Evolutionary conservation across 2,888 invertebrate species (phyloP).

Genomic region (Pristionchus fissidentatus): DNA sequence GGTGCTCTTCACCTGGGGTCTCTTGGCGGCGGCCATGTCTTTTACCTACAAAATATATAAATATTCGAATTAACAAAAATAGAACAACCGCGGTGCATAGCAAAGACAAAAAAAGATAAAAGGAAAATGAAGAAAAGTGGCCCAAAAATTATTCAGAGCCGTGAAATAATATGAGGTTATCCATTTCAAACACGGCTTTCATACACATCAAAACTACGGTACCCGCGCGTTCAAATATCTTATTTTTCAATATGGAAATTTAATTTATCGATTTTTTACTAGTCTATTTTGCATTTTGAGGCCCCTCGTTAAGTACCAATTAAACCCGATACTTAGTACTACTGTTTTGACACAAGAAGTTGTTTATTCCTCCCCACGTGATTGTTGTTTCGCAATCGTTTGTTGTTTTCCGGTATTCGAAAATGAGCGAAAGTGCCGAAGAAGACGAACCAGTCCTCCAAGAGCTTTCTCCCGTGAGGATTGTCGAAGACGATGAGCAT

Average conservation of each 20-base stretch:
- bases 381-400: background rate
- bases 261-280: background rate
- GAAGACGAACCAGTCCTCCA: background rate
- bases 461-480: background rate
- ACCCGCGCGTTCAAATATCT: background rate
- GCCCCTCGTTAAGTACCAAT: no score
- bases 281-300: background rate
- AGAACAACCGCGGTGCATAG: background rate
- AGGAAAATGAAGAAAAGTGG: background rate
- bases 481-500: background rate
- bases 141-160: background rate
- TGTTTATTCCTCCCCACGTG: no score
- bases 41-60: conserved; percentile 27
- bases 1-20: conserved; percentile 49
- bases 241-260: conserved; percentile 7
- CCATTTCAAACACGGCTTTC: no score
- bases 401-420: background rate
- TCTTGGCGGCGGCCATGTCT: conserved; percentile 46
- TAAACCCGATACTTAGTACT: no score
- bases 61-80: background rate
- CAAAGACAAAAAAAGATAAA: background rate
- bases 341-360: no score
- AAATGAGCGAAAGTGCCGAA: background rate
- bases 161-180: no score
- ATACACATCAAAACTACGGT: conserved; percentile 16